Base-by-base conservation (phyloP, 2,113 vertebrate species). In the Ifrita kowaldi region DNA sequence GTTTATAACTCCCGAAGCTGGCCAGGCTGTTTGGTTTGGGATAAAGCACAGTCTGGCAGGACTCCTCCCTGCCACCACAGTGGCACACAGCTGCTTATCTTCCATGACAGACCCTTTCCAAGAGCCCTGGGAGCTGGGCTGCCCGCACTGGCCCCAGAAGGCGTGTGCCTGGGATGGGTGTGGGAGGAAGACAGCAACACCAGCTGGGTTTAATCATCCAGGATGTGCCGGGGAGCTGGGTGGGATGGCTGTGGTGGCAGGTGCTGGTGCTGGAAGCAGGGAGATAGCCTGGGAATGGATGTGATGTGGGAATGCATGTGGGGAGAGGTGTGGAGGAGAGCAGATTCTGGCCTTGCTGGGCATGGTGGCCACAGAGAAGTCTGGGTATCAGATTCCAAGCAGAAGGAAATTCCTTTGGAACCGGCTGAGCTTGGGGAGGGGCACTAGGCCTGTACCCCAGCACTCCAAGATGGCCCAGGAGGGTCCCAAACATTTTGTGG, bases 11-110 rank as follows among this genome's bases (percentile, higher is more conserved):
- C 32, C 67, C 82, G 91, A 93, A 95, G 62, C 39, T 68, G 77
- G 77, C 70, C 60, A 37, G 84, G 87, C 93, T 97, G 95, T 98
- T 98, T 97, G 87, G 89, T 95, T 97, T 97, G 86, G 96, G 97
- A 98, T 97, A 97, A 95, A 94, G 73, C 10, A 1, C 10, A 30
- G 84, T 86, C 91, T 90, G 93, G 85, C 70, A 76, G 91, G 94
- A 39, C 81, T 80, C 94, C 95, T 95, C 97, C 95, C 97, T 92
- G 95, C 84, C 92, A 93, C 94, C 90, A 8, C 63, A 50, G 86
- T 95, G 94, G 90, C 94, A 95, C 68, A 8, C 5, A 32, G 84
- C 52, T 0, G 6, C 85, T 97, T 97, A 97, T 97, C 97, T 89
- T 73, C 82, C 67, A 30, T 7, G 65, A 87, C 95, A 96, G 93